Base-by-base conservation (phyloP, 2,113 vertebrate genomes). In the Odocoileus virginianus region DNA sequence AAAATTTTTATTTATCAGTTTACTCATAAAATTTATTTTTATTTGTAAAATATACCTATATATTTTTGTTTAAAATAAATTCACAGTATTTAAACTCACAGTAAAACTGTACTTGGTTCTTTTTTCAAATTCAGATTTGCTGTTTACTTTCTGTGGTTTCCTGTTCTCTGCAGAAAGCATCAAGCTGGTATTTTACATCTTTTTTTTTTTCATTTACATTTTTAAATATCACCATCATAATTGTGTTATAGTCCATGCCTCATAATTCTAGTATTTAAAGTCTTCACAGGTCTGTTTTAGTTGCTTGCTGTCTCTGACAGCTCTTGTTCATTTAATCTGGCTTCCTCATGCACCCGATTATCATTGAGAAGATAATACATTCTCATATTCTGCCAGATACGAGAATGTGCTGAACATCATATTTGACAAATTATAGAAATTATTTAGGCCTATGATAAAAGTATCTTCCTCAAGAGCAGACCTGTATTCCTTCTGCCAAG, bases 31-130 rank as follows among this genome's bases (percentile, higher is more conserved):
- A 76, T n/a, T 64, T 88, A 95, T 89, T 87, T 84, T 58, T 55
- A 84, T 86, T 79, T 64, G 23, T 25, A 91, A 96, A 52, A 91
- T 95, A 55, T 36, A 89, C 43, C 50, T 87, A 47, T 54, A 85
- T 92, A 28, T 90, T 67, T 71, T 76, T 94, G 88, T 81, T 86
- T 89, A 67, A 92, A 96, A 89, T 82, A 89, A 55, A 81, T 40
- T 11, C 5, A 81, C 36, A 55, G 19, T n/a, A 87, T 83, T 78
- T 95, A 54, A 96, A 93, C 33, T 83, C n/a, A 91, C n/a, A 84
- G 60, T 79, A 94, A 95, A 96, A 67, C 87, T 92, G 19, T 89
- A 25, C 84, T 61, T 90, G 17, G 4, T 47, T 81, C 15, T 57
- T 95, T 87, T 64, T 95, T 87, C 27, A 89, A 84, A 90, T 57